Evolutionary conservation across 1,140 invertebrate genomes (phyloP), one percentile per base, ranked within the genome.

Genomic region (Nephila pilipes): DNA sequence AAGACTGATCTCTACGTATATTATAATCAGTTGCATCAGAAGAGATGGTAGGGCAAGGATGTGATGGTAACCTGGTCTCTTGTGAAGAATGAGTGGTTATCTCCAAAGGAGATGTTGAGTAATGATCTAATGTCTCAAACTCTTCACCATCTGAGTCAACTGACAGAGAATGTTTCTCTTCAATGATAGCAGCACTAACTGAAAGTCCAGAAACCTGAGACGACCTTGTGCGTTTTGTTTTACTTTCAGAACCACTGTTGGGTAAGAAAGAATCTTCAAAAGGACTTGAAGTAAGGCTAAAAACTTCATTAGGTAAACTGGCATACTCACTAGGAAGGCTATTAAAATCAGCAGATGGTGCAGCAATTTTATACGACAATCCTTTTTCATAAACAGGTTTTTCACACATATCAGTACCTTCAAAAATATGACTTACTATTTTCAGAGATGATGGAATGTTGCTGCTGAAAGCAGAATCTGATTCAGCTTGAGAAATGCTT

Each of bases 91-190:
- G 57, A n/a, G 69, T 36, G 2, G 46, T n/a, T 38, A 92, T 85
- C 12, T 65, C 89, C 18, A 87, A 58, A 58, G 85, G 90, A n/a
- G 58, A 65, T 6, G 81, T 57, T 79, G 75, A 93, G 32, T 90
- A 93, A 20, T 60, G 92, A 36, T 96, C 96, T 29, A 98, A 96
- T 95, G 97, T 97, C 95, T 98, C 97, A 95, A 98, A 98, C 94
- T 98, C 97, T 95, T 98, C 97, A 0, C 97, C 97, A 94, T 98
- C 97, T 0, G 97, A 97, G 96, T 98, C 97, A 8, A 65, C 85
- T 38, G 60, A 54, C 54, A 83, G 14, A 38, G 75, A 25, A 22
- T 58, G 87, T 29, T 87, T 85, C 55, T 79, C 54, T 65, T 87
- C 85, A 16, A 87, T n/a, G 29, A 87, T 87, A 36, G 57, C 85